Evolutionary conservation across 1,140 invertebrate species (phyloP), one percentile per base, ranked within the genome.

Genomic region (Plectrocnemia conspersa): DNA sequence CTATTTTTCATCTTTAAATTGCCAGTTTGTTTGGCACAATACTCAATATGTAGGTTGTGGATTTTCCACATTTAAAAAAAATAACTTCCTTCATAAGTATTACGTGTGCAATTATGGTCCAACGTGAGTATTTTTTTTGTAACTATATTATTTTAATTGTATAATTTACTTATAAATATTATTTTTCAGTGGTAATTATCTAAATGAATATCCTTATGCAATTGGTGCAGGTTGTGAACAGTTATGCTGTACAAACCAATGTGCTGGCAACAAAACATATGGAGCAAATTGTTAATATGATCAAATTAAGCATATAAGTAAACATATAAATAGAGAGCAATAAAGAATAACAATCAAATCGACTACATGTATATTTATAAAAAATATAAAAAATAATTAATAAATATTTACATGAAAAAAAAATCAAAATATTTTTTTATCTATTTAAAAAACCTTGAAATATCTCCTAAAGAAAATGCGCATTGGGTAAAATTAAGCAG

Each of bases 71-170:
- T 55, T 38, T 23, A 29, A 38, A 7, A 29, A 54, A 1, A 27
- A 50, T 13, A 42, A 19, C 23, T 16, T 33, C 22, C 22, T 13
- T 23, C 19, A 50, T 13, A 59, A 52, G 47, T 46, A 52, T 36
- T 55, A 59, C 24, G 52, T 59, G 2, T 59, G 58, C 33, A 54
- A 59, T 23, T 59, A 59, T 52, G 58, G 58, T 21, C 58, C 58
- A 32, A 32, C 38, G 58, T 59, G 41, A 59, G 52, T 36, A 45
- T 44, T 3, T 44, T 46, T 7, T 27, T 5, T 24, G 3, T 27
- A n/a, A n/a, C n/a, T n/a, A 25, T 27, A 46, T 25, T 23, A 18
- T 24, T 48, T 16, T 32, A 48, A 32, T n/a, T 21, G 22, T 11
- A 16, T 44, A 22, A 19, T 44, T 13, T 11, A 24, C 6, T 18